Conservation (phyloP, 2,797 vertebrate genomes). For the Vespertilio murinus region DNA sequence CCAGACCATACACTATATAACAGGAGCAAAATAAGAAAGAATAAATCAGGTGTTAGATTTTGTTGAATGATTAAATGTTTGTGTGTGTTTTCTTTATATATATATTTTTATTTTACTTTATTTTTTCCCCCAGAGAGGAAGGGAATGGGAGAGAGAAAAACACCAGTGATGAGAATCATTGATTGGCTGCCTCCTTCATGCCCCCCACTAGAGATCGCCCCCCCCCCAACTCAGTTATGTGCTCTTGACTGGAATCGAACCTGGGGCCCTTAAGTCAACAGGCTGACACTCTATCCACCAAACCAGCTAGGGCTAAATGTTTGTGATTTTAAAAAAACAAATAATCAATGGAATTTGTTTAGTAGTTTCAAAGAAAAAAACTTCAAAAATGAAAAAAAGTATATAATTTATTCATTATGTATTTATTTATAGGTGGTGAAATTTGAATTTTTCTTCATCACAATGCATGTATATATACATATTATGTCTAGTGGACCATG, state of each 20-base stretch:
- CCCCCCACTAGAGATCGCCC: too few species aligned
- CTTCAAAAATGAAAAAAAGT: conserved; percentile 38
- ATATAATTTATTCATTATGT: conserved; percentile 27
- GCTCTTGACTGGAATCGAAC: too few species aligned
- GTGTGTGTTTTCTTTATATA: not conserved
- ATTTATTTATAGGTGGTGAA: conserved; percentile 53
- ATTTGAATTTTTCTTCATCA: conserved; percentile 55
- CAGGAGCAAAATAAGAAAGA: conserved; percentile 53
- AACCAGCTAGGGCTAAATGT: conserved; percentile 9
- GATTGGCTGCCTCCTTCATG: too few species aligned
- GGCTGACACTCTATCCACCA: too few species aligned
- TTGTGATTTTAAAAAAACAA: conserved; percentile 34
- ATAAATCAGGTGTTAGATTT: conserved; percentile 27
- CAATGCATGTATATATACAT: not conserved
- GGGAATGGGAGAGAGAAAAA: too few species aligned
- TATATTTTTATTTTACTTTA: too few species aligned
- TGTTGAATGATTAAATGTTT: conserved; percentile 61
- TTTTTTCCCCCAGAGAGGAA: too few species aligned
- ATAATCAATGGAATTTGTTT: conserved; percentile 24
- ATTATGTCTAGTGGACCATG: not conserved
- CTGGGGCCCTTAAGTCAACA: too few species aligned
- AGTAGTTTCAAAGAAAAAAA: conserved; percentile 18
- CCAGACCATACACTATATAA: not conserved
- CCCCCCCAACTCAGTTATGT: too few species aligned
- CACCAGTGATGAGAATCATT: too few species aligned